Evolutionary conservation across 2,888 invertebrate genomes (phyloP), one percentile per base, ranked within the genome.

Genomic region (Cylloceria caligata): DNA sequence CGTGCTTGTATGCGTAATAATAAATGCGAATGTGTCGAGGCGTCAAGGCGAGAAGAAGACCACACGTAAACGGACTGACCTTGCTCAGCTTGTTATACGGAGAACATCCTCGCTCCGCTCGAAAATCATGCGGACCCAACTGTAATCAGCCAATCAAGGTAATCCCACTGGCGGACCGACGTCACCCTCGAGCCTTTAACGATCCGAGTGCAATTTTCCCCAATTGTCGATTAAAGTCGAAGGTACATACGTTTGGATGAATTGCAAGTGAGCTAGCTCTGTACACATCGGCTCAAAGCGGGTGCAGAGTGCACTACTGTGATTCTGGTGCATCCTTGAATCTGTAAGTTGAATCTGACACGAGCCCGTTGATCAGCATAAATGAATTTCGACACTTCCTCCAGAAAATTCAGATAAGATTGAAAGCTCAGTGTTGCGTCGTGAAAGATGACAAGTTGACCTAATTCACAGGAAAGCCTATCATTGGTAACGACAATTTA

Each of bases 191-290:
- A 39, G 86, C 82, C 85, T 27, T 52, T 90, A 88, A 90, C 49
- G 78, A 45, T 88, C 88, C 87, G 85, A 69, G 68, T 67, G 87
- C 89, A 90, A 90, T 90, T 90, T 90, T 83, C 80, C 88, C 87
- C 90, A 90, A 90, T 90, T 90, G 88, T 83, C 88, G 83, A 89
- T 89, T 87, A 89, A 88, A 90, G 85, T 87, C 87, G 88, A 81
- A 86, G 84, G 86, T 88, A 88, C 87, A 77, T 74, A 77, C 77
- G 73, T 81, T 77, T 81, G 86, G 84, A 85, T 73, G 83, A 85
- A 84, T 86, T 80, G 83, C 72, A 52, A 78, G 49, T 47, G 65
- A 64, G 16, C 65, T 62, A 68, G 71, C 57, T 55, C 62, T 67
- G 21, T 16, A 39, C 74, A 65, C 47, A 62, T 65, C 36, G 60